A percentile compares a stretch with the other conserved stretches of the same genome.
These are phyloP conservation scores for Xenopus petersii DNA, from an alignment of 2,797 vertebrate species.

Conservation along the genomic window DNA sequence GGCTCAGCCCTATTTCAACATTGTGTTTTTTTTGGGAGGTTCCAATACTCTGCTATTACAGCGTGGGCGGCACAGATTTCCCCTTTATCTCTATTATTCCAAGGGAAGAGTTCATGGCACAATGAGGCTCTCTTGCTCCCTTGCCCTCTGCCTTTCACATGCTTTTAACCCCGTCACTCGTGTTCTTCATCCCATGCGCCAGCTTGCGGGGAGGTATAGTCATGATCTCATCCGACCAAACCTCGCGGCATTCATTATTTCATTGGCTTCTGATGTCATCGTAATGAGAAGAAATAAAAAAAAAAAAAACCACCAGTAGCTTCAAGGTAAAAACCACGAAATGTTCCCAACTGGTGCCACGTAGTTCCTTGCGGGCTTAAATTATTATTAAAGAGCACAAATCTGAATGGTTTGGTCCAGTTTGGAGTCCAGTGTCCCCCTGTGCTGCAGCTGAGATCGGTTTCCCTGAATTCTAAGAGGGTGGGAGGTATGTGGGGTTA, in stretches of 20 bases:
- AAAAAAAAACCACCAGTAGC: no score
- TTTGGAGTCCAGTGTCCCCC: no score
- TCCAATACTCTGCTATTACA: background rate
- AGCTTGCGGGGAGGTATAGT: background rate
- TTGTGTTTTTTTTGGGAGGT: slow-evolving; percentile 1
- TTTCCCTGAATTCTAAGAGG: no score
- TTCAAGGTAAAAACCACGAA: no score
- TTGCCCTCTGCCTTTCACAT: slow-evolving; percentile 13
- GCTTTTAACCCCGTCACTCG: slow-evolving; percentile 25
- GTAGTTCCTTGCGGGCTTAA: no score
- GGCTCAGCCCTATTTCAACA: background rate
- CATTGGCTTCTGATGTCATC: background rate
- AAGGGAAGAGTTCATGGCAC: background rate
- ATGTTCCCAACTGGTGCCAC: no score
- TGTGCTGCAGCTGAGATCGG: no score
- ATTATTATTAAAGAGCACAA: no score
- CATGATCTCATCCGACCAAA: background rate
- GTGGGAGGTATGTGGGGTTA: background rate
- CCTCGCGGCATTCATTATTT: slow-evolving; percentile 1
- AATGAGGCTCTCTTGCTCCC: slow-evolving; percentile 5
- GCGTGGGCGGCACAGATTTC: no score
- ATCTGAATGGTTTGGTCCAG: no score
- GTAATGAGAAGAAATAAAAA: no score
- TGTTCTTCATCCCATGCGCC: slow-evolving; percentile 9
- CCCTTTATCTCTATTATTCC: background rate